Evolutionary conservation across 2,797 vertebrate species (phyloP), one percentile per base, ranked within the genome.

Genomic region (Hippoglossus hippoglossus): DNA sequence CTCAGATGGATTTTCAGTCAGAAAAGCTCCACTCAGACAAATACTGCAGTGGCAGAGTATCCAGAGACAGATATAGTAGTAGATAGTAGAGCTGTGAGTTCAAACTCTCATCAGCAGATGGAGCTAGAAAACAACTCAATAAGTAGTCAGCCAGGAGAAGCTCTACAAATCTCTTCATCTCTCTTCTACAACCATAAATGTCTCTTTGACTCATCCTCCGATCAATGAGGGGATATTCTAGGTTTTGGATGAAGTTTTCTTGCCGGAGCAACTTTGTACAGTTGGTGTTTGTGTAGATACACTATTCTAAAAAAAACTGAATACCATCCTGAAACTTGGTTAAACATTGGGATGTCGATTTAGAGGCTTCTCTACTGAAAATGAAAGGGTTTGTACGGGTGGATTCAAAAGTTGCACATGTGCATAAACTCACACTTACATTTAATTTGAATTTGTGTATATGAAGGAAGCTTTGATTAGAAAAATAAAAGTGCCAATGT

Each of bases 71-170:
- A 21, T 44, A 24, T 3, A 15, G 31, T 7, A 15, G 31, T 6
- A 56, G 10, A 34, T 2, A n/a, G 7, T 57, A 0, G 11, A 34
- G 22, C 25, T 82, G 91, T 57, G 63, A 68, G 64, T 65, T 39
- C 39, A 16, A 0, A 15, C n/a, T 75, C 4, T 68, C 21, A 80
- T 49, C 93, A 93, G 85, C 81, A 93, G 94, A 65, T 75, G 89
- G 91, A 3, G 86, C 75, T 81, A 87, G 11, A 82, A 50, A 77
- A 77, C 75, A 71, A 79, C 62, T 19, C 47, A 83, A 77, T 9
- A 36, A 21, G 21, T 46, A 12, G 12, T 39, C 18, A 19, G 44
- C 3, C 15, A 13, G 41, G 41, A 15, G 41, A 44, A 13, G 19
- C 46, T 6, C 7, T n/a, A 47, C 18, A 47, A 19, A 47, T n/a